Conservation (phyloP, 2,888 invertebrate genomes). For the Epirrita christyi region DNA sequence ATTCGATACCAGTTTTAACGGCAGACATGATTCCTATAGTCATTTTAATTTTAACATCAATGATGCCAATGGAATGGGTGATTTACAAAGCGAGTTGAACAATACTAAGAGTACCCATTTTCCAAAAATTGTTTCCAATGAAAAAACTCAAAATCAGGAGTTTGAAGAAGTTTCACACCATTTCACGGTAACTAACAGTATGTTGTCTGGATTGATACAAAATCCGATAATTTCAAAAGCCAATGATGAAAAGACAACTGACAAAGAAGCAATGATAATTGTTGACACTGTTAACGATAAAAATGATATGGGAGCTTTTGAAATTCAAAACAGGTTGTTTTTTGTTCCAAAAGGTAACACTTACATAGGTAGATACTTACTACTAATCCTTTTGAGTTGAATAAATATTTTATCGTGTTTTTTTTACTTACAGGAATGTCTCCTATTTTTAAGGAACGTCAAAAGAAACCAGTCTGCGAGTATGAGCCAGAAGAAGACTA, state of each 20-base stretch:
- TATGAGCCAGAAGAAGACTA: conserved; percentile 56
- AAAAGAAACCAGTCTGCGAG: conserved; percentile 46
- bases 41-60: neutral
- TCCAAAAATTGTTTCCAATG: neutral
- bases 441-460: conserved; percentile 73
- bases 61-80: neutral
- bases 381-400: neutral
- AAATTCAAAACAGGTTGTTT: conserved; percentile 69
- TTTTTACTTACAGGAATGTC: conserved; percentile 72
- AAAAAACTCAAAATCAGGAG: conserved; percentile 31
- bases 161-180: conserved; percentile 43
- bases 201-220: neutral
- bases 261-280: conserved; percentile 8
- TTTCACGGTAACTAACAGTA: conserved; percentile 31
- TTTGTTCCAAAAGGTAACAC: conserved; percentile 84
- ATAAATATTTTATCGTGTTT: neutral
- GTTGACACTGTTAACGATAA: conserved; percentile 12
- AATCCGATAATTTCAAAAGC: conserved; percentile 6
- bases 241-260: conserved; percentile 2
- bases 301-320: conserved; percentile 50
- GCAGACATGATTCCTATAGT: conserved; percentile 2
- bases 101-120: conserved; percentile 18
- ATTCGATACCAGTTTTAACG: conserved; percentile 21
- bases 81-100: conserved; percentile 31
- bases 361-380: neutral